Evolutionary conservation across 2,113 vertebrate species (phyloP).

Genomic region (Chaetura pelagica): DNA sequence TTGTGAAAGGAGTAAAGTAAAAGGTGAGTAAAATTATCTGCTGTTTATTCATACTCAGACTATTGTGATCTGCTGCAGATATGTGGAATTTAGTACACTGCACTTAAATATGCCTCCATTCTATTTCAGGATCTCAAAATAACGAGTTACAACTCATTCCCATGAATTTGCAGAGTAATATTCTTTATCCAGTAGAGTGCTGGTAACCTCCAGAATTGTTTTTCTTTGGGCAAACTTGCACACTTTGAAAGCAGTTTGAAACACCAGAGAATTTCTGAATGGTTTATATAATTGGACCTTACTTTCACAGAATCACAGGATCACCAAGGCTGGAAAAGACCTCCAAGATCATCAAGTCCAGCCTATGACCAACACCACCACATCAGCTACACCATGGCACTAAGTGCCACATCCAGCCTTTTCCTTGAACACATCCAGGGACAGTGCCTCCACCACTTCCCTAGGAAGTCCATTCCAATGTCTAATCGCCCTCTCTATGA

Average conservation of each 20-base stretch:
- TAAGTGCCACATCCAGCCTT: too few relatives aligned
- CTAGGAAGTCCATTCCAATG: too few relatives aligned
- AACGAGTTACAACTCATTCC: background rate
- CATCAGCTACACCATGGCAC: too few relatives aligned
- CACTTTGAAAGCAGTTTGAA: background rate
- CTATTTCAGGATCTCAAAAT: background rate
- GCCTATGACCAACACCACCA: too few relatives aligned
- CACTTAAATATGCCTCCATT: background rate
- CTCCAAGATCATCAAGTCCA: too few relatives aligned
- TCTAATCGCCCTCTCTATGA: too few relatives aligned
- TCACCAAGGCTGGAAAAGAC: too few relatives aligned
- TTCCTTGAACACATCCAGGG: too few relatives aligned
- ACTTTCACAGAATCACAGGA: too few relatives aligned
- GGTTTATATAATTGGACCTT: background rate
- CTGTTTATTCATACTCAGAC: background rate
- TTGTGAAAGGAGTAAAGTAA: slow-evolving; percentile 58
- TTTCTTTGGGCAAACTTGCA: background rate
- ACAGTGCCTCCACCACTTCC: too few relatives aligned
- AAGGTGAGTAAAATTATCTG: slow-evolving; percentile 55
- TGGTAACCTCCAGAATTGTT: background rate
- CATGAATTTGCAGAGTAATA: background rate
- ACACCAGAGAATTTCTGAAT: background rate
- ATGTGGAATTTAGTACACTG: background rate
- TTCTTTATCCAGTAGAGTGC: background rate
- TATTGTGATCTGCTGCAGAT: background rate